Conservation (phyloP, 2,797 vertebrate species). For the Diplodus puntazzo region DNA sequence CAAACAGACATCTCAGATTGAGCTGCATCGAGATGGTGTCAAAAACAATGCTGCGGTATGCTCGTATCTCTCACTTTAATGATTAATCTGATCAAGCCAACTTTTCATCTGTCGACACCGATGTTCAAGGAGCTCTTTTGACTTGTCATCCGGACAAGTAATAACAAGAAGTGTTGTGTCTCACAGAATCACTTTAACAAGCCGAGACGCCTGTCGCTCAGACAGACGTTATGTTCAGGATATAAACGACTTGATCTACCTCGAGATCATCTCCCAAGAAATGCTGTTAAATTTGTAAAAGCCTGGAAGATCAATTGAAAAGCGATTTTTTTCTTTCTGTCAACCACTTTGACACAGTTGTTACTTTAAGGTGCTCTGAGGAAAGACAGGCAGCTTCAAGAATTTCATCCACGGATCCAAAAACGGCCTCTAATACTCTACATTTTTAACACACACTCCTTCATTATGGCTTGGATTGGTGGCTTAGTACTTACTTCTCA, state of each 20-base stretch:
- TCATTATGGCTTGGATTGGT: conserved; percentile 68
- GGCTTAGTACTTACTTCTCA: conserved; percentile 67
- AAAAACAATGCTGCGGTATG: conserved; percentile 76
- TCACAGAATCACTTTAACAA: conserved; percentile 59
- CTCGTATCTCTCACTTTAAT: conserved; percentile 82
- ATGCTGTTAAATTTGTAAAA: conserved; percentile 3
- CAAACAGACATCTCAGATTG: conserved; percentile 79
- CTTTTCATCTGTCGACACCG: conserved; percentile 83
- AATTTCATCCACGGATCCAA: conserved; percentile 48
- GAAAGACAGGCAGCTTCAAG: conserved; percentile 45
- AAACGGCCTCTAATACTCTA: conserved; percentile 55
- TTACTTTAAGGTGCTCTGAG: conserved; percentile 36
- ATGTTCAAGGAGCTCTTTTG: conserved; percentile 69
- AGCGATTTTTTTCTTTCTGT: conserved; percentile 6
- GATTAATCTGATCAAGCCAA: conserved; percentile 87
- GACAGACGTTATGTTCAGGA: conserved; percentile 43
- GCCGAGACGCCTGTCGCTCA: conserved; percentile 53
- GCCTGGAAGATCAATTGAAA: conserved; percentile 14
- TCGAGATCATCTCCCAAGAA: conserved; percentile 15
- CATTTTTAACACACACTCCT: conserved; percentile 54
- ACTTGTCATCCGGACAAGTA: conserved; percentile 80
- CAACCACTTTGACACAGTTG: conserved; percentile 31
- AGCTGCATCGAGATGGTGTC: conserved; percentile 71
- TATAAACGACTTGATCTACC: conserved; percentile 39
- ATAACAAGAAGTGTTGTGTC: conserved; percentile 86